Percentiles rank a stretch among this genome's conserved stretches.
phyloP scores from a whole-genome alignment of 2,113 vertebrate species.

The Microcebus tavaratra region DNA sequence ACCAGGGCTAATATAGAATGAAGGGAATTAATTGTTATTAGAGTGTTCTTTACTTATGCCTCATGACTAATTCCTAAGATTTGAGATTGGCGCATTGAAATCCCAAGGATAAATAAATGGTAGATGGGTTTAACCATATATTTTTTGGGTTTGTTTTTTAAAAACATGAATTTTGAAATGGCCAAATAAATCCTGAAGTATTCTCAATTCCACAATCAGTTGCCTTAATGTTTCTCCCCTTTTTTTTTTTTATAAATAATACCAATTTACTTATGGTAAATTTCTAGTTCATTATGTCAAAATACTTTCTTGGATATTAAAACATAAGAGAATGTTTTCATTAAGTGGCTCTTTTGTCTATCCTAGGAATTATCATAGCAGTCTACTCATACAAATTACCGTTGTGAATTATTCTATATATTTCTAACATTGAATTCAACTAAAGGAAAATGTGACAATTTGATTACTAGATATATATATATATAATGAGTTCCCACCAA shows the following conservation, averaged over 20 bases:
- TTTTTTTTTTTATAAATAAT: conserved; percentile 18
- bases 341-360: background rate
- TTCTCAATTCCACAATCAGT: background rate
- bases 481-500: background rate
- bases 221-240: background rate
- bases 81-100: background rate
- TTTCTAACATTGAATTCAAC: background rate
- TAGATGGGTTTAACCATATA: background rate
- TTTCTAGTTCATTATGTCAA: background rate
- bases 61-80: background rate
- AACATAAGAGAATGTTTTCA: background rate
- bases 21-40: background rate
- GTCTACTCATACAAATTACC: background rate
- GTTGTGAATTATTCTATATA: background rate
- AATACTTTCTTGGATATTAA: background rate
- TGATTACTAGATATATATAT: background rate
- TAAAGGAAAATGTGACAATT: background rate
- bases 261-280: background rate
- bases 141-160: background rate
- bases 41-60: background rate
- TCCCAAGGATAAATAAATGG: background rate
- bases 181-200: background rate
- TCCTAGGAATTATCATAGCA: background rate
- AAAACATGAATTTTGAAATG: background rate
- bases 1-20: background rate